phyloP scores from a whole-genome alignment of 2,113 vertebrate genomes.

The Istiophorus platypterus region DNA sequence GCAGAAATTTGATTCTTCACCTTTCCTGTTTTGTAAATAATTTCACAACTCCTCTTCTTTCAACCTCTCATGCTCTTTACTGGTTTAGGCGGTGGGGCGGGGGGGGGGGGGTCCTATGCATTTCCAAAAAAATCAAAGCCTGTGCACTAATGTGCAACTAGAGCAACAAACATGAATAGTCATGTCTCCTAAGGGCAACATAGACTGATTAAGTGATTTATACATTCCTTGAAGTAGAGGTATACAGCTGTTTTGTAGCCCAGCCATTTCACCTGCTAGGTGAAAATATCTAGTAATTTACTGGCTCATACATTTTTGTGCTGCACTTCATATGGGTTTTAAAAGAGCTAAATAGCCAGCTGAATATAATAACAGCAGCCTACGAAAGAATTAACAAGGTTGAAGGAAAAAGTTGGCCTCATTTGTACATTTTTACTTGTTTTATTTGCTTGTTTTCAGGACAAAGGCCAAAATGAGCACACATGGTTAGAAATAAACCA shows the following conservation, averaged over 20 bases:
- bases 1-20: no score
- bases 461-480: slow-evolving; percentile 11
- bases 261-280: slow-evolving; percentile 20
- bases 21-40: background rate
- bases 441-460: slow-evolving; percentile 21
- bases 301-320: background rate
- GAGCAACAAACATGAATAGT: slow-evolving; percentile 23
- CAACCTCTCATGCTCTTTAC: no score
- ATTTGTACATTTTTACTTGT: slow-evolving; percentile 8
- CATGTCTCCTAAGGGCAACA: slow-evolving; percentile 25
- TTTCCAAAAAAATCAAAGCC: slow-evolving; percentile 31
- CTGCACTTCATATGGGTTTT: slow-evolving; percentile 6
- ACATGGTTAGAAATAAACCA: background rate
- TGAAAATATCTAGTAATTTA: slow-evolving; percentile 29
- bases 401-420: background rate
- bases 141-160: slow-evolving; percentile 20
- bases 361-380: slow-evolving; percentile 14
- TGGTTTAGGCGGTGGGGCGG: no score
- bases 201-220: slow-evolving; percentile 23
- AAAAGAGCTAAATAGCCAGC: background rate
- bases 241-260: slow-evolving; percentile 14
- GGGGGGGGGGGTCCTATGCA: no score
- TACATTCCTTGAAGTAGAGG: background rate
- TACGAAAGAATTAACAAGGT: background rate
- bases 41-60: no score